These are phyloP conservation scores for Glaucopsyche alexis DNA, from an alignment of 2,888 invertebrate species.

Conservation along the genomic window DNA sequence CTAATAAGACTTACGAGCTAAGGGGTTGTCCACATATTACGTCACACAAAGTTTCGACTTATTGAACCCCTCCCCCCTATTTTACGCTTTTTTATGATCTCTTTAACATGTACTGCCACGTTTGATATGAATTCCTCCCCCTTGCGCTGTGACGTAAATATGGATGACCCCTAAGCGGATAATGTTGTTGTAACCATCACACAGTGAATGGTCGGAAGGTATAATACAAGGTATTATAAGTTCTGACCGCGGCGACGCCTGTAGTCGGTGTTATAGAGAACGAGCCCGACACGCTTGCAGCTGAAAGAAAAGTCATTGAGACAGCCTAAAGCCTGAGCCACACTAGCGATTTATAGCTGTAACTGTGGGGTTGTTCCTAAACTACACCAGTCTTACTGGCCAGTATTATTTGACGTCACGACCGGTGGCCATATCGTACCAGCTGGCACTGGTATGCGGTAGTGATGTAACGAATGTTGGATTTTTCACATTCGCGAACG, in stretches of 20 bases:
- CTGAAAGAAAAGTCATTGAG: constrained; percentile 73
- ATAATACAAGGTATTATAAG: constrained; percentile 73
- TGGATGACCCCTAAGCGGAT: not conserved
- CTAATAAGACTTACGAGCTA: not conserved
- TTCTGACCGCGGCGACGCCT: constrained; percentile 61
- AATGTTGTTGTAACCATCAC: constrained; percentile 64
- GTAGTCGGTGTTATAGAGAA: constrained; percentile 44
- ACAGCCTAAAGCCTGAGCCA: constrained; percentile 39
- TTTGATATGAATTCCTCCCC: too few species aligned
- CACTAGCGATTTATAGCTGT: not conserved
- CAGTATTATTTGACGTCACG: too few species aligned
- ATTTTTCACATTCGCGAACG: constrained; percentile 9
- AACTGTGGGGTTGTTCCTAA: constrained; percentile 3
- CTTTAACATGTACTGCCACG: too few species aligned
- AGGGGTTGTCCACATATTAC: not conserved
- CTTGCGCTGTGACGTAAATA: too few species aligned
- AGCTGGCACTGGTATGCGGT: not conserved
- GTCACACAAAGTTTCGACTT: too few species aligned
- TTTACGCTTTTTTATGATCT: too few species aligned
- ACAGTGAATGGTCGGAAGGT: constrained; percentile 60
- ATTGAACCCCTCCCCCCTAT: too few species aligned
- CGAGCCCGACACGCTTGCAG: constrained; percentile 54
- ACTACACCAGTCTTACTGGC: not conserved
- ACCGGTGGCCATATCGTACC: not conserved
- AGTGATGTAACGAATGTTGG: constrained; percentile 5